Percentiles rank a stretch among this genome's conserved stretches.
These are phyloP conservation scores for Psittacula echo DNA, from an alignment of 2,797 vertebrate genomes.

Conservation along the genomic window DNA sequence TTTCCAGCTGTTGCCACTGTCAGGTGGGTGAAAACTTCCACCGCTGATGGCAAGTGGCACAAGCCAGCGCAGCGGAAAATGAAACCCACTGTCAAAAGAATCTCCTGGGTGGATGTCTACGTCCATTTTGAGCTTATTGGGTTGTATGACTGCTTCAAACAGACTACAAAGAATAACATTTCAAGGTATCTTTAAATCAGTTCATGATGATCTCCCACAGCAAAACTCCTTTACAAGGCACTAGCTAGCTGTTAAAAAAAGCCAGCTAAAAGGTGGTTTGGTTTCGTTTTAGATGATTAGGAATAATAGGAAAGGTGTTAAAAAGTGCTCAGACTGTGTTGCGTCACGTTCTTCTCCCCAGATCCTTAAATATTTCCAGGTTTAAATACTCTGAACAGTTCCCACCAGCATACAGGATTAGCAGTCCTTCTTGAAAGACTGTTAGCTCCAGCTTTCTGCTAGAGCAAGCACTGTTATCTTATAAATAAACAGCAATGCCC, in stretches of 20 bases:
- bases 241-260: not conserved
- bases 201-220: not conserved
- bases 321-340: not conserved
- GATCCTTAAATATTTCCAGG: conserved; percentile 1
- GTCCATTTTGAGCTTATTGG: conserved; percentile 39
- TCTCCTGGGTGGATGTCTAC: not conserved
- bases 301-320: conserved; percentile 4
- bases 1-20: conserved; percentile 57
- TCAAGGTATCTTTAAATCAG: conserved; percentile 6
- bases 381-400: conserved; percentile 40
- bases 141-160: not conserved
- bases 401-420: conserved; percentile 36
- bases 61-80: conserved; percentile 39
- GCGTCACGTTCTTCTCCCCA: not conserved
- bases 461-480: conserved; percentile 39
- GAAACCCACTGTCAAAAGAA: conserved; percentile 51
- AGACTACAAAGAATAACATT: conserved; percentile 32
- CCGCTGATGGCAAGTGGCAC: conserved; percentile 16
- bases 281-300: not conserved
- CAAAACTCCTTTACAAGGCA: not conserved
- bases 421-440: not conserved
- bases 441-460: conserved; percentile 10
- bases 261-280: not conserved
- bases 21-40: conserved; percentile 55
- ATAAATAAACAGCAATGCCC: conserved; percentile 61